phyloP scores from a whole-genome alignment of 1,140 invertebrate genomes.

The Sarcophaga peregrina region DNA sequence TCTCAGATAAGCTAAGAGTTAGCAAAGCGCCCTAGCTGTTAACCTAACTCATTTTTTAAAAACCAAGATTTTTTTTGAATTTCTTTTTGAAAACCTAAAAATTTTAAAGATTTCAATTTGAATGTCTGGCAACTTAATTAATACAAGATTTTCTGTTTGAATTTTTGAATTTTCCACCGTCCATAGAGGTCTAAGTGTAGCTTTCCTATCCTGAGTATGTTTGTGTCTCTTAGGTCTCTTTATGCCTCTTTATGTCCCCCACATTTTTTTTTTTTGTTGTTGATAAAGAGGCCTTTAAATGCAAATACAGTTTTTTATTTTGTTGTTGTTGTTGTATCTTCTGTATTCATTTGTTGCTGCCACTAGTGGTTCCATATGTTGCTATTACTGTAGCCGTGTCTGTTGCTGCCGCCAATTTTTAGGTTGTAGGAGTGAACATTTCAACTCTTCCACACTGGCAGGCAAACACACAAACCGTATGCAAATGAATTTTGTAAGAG shows the following conservation, averaged over 20 bases:
- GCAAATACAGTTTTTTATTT: not conserved
- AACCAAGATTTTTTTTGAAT: no score
- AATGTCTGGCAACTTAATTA: no score
- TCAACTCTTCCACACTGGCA: not conserved
- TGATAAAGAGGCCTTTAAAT: constrained; percentile 4
- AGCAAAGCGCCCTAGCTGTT: no score
- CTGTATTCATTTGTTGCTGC: not conserved
- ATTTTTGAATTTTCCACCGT: not conserved
- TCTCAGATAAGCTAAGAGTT: no score
- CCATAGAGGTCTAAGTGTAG: not conserved
- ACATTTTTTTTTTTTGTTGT: not conserved
- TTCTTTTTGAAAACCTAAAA: no score
- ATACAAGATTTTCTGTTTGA: no score
- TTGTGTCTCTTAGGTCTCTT: no score
- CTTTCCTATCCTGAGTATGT: no score
- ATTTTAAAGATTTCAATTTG: no score
- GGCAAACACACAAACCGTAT: not conserved
- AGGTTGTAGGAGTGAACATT: constrained; percentile 14
- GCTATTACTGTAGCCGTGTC: not conserved
- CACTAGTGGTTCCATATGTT: not conserved
- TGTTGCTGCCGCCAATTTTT: not conserved
- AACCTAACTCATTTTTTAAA: no score
- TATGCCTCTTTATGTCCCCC: not conserved
- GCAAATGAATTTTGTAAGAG: constrained; percentile 24
- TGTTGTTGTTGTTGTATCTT: no score